Base-by-base conservation (phyloP, 2,888 invertebrate genomes). In the Mythimna vitellina region DNA sequence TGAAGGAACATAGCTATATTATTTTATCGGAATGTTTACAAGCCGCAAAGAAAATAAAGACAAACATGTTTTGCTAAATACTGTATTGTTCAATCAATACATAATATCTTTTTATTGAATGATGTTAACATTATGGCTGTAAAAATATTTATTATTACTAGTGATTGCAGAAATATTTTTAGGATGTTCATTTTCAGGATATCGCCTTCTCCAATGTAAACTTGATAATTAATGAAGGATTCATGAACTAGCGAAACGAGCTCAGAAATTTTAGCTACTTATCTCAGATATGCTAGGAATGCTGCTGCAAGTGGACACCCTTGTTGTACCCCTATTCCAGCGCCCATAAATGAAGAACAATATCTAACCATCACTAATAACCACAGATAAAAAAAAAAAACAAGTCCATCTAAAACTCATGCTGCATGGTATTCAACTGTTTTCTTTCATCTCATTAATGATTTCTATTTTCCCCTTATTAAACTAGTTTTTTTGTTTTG, bases 401-500 rank as follows among this genome's bases (percentile, higher is more conserved):
- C 49, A 51, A 51, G n/a, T 51, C 9, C 5, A 7, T 46, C 7
- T 46, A 46, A 20, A n/a, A 51, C 20, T 51, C 49, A n/a, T n/a
- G 8, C 17, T 46, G 46, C 46, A 46, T 46, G 46, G 3, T 46
- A 20, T 51, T 20, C 12, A 17, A 62, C 29, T 64, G 10, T 56
- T 62, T 63, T 42, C 8, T 53, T 56, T 10, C n/a, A 12, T 35
- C 8, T 8, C 4, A 42, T 6, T 75, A 56, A 22, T 38, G 49
- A 10, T 20, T 54, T 77, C 49, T 54, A 10, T 68, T 22, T 54
- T 25, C 29, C 14, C 57, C 49, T 53, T 70, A 58, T 53, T 73
- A 61, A 83, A 38, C n/a, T 32, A 25, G 0, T 10, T 73, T 73
- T 46, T 79, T 73, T 83, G 65, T 83, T 80, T 80, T 80, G 83